Evolutionary conservation across 2,797 vertebrate species (phyloP).

Genomic region (Sebastes trivittatus): DNA sequence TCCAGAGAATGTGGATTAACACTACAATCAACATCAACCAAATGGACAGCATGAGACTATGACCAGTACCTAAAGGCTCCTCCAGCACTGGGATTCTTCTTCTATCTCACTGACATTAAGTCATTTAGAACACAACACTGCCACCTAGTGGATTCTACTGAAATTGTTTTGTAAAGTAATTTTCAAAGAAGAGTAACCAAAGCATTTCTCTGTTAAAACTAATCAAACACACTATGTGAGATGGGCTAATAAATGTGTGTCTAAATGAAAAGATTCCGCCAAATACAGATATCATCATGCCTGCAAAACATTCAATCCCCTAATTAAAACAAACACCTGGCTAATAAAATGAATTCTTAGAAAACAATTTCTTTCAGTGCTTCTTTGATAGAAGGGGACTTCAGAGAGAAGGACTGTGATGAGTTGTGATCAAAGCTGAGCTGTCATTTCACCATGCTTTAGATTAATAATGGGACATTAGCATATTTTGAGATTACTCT

Average conservation of each 20-base stretch:
- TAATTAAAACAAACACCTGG: constrained; percentile 20
- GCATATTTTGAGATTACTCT: constrained; percentile 56
- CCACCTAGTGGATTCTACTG: constrained; percentile 77
- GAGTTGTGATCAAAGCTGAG: constrained; percentile 41
- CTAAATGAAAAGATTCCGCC: not conserved
- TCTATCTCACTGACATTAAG: not conserved
- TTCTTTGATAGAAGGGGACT: constrained; percentile 37
- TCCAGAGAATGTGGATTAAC: not conserved
- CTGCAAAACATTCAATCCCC: not conserved
- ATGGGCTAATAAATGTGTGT: not conserved
- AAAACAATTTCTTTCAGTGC: not conserved
- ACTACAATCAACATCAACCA: not conserved
- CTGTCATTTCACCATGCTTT: constrained; percentile 14
- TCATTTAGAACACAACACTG: constrained; percentile 55
- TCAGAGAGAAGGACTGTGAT: constrained; percentile 5
- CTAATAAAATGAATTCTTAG: constrained; percentile 10
- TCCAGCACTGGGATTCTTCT: not conserved
- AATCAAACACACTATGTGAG: not conserved
- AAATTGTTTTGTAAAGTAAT: not conserved
- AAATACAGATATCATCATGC: not conserved
- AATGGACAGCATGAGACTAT: not conserved
- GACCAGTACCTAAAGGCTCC: not conserved
- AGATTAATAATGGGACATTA: constrained; percentile 48
- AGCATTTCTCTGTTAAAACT: not conserved
- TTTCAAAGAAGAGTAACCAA: not conserved